Conservation (phyloP, 2,113 vertebrate genomes). For the Ursus arctos region DNA sequence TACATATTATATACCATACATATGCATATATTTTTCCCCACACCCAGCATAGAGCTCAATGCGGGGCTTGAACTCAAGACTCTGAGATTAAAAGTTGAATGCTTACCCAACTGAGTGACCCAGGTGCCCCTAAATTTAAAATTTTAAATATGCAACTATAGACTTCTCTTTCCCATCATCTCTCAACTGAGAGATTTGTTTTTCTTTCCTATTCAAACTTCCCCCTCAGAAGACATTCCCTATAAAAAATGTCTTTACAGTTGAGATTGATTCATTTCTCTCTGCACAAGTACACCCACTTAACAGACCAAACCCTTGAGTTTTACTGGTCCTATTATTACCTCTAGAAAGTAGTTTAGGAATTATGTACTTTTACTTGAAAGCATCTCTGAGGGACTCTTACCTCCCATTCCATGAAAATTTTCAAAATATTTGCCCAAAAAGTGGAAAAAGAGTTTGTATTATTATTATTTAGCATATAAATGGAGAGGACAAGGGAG, state of each 20-base stretch:
- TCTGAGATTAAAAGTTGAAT: too few relatives aligned
- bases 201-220: background rate
- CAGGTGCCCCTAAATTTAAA: background rate
- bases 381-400: background rate
- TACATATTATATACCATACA: too few relatives aligned
- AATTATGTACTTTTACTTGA: background rate
- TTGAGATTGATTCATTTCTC: background rate
- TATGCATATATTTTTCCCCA: too few relatives aligned
- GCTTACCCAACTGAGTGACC: too few relatives aligned
- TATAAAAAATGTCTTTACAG: background rate
- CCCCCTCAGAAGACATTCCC: background rate
- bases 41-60: too few relatives aligned
- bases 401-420: background rate
- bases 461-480: background rate
- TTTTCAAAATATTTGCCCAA: background rate
- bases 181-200: background rate
- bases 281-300: rapidly evolving
- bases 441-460: background rate
- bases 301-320: background rate
- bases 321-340: background rate
- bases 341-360: background rate
- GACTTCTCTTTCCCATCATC: background rate
- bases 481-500: background rate
- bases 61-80: too few relatives aligned
- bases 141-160: background rate